These are phyloP conservation scores for Okamejei kenojei DNA, from an alignment of 2,797 vertebrate species.

Conservation along the genomic window DNA sequence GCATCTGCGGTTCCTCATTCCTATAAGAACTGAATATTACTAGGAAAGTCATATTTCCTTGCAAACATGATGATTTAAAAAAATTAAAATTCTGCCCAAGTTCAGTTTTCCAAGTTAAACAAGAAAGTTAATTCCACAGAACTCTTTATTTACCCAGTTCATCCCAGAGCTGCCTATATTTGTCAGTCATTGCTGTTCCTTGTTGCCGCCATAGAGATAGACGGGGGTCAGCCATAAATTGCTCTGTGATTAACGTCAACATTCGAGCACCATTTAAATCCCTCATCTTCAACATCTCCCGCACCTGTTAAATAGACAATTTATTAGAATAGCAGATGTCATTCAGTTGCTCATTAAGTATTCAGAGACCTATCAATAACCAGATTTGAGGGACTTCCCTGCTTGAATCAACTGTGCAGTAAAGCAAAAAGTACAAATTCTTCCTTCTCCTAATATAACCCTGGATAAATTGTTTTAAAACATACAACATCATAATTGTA, in stretches of 20 bases:
- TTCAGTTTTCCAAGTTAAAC: neutral
- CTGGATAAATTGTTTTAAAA: neutral
- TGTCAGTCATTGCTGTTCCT: constrained; percentile 94
- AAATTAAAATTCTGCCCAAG: neutral
- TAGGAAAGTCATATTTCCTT: no score
- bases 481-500: no score
- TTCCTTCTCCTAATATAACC: neutral
- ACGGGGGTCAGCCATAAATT: constrained; percentile 94
- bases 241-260: constrained; percentile 92
- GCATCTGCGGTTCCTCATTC: no score
- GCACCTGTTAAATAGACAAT: constrained; percentile 62
- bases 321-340: neutral
- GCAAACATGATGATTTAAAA: neutral
- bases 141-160: constrained; percentile 76
- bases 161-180: constrained; percentile 94
- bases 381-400: neutral
- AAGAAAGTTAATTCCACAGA: constrained; percentile 42
- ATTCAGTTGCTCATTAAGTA: neutral
- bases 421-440: neutral
- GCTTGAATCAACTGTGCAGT: neutral
- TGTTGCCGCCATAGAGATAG: constrained; percentile 93
- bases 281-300: constrained; percentile 96
- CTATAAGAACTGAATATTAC: neutral
- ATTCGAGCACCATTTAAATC: constrained; percentile 93
- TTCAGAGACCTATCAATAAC: neutral